Evolutionary conservation across 2,113 vertebrate species (phyloP).

Genomic region (Hucho hucho): DNA sequence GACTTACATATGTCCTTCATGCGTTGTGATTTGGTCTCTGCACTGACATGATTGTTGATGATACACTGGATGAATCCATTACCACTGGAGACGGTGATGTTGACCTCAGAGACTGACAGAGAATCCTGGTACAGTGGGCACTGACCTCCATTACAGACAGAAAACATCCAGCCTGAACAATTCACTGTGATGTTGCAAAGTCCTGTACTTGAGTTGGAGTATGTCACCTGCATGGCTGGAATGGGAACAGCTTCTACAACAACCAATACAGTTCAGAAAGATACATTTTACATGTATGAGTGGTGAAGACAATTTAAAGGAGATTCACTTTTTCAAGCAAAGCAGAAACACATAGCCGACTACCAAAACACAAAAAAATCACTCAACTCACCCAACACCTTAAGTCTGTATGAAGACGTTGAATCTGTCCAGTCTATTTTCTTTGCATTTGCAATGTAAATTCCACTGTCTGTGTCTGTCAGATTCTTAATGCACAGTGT

Average conservation of each 20-base stretch:
- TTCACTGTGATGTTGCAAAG: slow-evolving; percentile 49
- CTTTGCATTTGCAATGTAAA: slow-evolving; percentile 10
- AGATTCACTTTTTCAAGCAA: too few relatives aligned
- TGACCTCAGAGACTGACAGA: slow-evolving; percentile 12
- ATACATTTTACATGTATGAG: not conserved
- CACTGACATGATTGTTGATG: slow-evolving; percentile 56
- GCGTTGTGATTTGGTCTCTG: not conserved
- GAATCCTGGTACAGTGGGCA: slow-evolving; percentile 6
- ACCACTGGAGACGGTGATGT: slow-evolving; percentile 28
- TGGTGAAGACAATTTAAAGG: too few relatives aligned
- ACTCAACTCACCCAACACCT: too few relatives aligned
- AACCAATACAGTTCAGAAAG: not conserved
- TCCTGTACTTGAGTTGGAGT: slow-evolving; percentile 26
- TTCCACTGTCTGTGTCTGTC: slow-evolving; percentile 27
- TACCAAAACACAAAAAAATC: too few relatives aligned
- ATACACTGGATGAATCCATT: slow-evolving; percentile 42
- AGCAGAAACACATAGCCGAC: too few relatives aligned
- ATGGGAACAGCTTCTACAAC: slow-evolving; percentile 31
- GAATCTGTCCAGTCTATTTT: too few relatives aligned
- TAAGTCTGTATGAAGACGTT: not conserved
- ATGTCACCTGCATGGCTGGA: slow-evolving; percentile 20
- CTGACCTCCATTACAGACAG: slow-evolving; percentile 24
- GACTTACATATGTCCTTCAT: slow-evolving; percentile 38
- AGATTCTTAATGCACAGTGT: slow-evolving; percentile 44
- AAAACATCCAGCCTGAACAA: slow-evolving; percentile 52